Base-by-base conservation (phyloP, 2,113 vertebrate genomes). In the Mus spicilegus region DNA sequence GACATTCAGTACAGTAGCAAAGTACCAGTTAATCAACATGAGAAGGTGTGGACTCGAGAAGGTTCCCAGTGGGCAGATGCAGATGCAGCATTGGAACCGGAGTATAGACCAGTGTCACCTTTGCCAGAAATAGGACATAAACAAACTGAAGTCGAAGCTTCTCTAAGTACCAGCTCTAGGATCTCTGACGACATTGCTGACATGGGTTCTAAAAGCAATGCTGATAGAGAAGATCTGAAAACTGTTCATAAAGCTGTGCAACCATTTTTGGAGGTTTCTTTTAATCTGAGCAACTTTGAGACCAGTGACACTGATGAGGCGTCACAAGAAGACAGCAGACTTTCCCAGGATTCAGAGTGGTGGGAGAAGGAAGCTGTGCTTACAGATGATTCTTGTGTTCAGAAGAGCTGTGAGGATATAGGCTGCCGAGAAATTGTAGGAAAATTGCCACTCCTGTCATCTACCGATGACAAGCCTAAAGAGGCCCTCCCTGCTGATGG, bases 271-370 rank as follows among this genome's bases (percentile, higher is more conserved):
- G 97, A 98, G n/a, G 91, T 99, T 61, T 98, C 95, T 92, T 99
- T 99, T 91, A 98, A 98, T 96, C 91, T 99, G 6, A 98, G 95
- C 28, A 89, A 95, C 96, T 98, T 99, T 97, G 98, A 99, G 97
- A 98, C 97, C 80, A 98, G 85, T 93, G 98, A 98, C 42, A 76
- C 87, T 3, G 98, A 98, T 49, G 94, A 97, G 93, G 96, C 97
- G 3, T 46, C 91, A 49, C 33, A 91, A 84, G 97, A 94, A 91
- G 90, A 61, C 36, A 86, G n/a, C 5, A 73, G 0, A 0, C 14
- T 93, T 89, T 95, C 87, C 46, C 94, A 72, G 75, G 51, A 73
- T 72, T 89, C 95, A 61, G 58, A 28, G 1, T 11, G 33, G n/a
- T 72, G 42, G 3, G 33, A 81, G 39, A 93, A 69, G 70, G 96